Percentiles rank a stretch among this genome's conserved stretches.
Evolutionary conservation across 1,140 invertebrate genomes (phyloP).

Genomic region (Eufriesea mexicana): DNA sequence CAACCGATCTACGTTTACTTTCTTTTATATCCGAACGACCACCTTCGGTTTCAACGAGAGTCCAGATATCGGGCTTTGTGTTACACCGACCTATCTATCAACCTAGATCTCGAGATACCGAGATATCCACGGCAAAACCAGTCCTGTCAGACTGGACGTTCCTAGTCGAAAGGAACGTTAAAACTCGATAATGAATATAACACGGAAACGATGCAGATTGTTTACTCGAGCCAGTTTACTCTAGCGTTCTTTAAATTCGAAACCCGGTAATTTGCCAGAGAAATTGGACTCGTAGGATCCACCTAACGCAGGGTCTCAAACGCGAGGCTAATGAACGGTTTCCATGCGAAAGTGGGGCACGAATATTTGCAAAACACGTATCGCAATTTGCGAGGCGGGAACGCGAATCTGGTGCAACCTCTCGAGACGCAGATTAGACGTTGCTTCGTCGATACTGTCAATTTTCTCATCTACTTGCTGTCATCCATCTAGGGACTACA

Average conservation of each 20-base stretch:
- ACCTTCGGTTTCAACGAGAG: neutral
- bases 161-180: neutral
- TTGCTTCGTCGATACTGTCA: too few relatives aligned
- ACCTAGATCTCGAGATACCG: neutral
- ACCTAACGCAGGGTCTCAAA: neutral
- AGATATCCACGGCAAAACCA: neutral
- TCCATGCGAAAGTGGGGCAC: conserved; percentile 3
- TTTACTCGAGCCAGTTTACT: neutral
- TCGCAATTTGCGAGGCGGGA: neutral
- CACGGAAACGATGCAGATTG: neutral
- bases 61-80: neutral
- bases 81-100: neutral
- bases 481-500: too few relatives aligned
- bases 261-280: too few relatives aligned
- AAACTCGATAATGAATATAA: neutral
- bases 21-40: neutral
- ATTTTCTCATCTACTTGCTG: too few relatives aligned
- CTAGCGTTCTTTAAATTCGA: neutral
- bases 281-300: neutral
- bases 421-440: neutral
- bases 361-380: conserved; percentile 17
- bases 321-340: conserved; percentile 3
- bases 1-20: neutral
- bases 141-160: neutral
- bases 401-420: neutral